Evolutionary conservation across 2,888 invertebrate genomes (phyloP), one percentile per base, ranked within the genome.

Genomic region (Drosophila nr. perissopoda): DNA sequence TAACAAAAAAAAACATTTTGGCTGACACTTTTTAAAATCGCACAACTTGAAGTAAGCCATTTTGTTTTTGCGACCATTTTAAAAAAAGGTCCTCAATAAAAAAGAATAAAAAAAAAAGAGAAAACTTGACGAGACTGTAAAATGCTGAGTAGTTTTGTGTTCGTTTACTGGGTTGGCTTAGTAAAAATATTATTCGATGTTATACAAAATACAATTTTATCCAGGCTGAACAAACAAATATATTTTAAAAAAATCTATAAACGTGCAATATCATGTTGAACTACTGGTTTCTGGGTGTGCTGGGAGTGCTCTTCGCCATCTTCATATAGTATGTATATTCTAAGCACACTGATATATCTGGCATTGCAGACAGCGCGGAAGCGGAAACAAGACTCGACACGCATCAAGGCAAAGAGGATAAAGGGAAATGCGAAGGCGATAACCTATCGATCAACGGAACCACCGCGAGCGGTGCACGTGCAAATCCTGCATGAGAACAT

Each of bases 261-360:
- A 62, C 21, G 25, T 46, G 10, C 46, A 57, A 33, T 53, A 62
- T 25, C 25, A 71, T 58, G 62, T 40, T 62, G 34, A 94, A 94
- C 92, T 94, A 94, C 93, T 95, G 95, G 95, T 94, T 16, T 10
- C 10, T 33, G 33, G 10, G 33, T 33, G 7, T 95, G 89, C 94
- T 95, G 91, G 94, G 95, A 91, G 96, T 96, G 89, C 94, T 97
- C 88, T 95, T 95, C 84, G 96, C 97, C 82, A 95, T 97, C 90
- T 96, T 97, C 92, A 95, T 98, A 75, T 98, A 21, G 21, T 21
- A 96, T 94, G 98, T 29, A 98, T 93, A 95, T 98, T 90, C 94
- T 98, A 91, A 97, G 98, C 67, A 97, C 97, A 94, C 97, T 98
- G 70, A 95, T 98, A 27, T 98, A 98, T 94, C 95, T 97, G 86